Base-by-base conservation (phyloP, 2,888 invertebrate species). In the Anoplius nigerrimus region DNA sequence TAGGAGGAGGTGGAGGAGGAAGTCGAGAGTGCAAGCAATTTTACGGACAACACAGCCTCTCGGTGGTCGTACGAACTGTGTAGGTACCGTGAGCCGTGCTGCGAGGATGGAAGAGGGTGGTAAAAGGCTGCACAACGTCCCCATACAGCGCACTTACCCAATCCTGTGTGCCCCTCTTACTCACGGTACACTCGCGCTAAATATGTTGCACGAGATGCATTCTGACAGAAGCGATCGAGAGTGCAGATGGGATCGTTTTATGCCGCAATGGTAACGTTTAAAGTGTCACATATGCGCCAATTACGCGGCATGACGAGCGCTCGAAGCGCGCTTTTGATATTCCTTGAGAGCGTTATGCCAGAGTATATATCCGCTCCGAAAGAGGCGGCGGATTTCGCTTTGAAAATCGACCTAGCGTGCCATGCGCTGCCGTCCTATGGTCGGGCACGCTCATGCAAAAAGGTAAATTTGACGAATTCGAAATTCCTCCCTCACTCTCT, bases 141-240 rank as follows among this genome's bases (percentile, higher is more conserved):
- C 72, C 61, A 76, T 76, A 78, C 78, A 81, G 81, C 81, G 83
- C 82, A 82, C 83, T 84, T 84, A 83, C 79, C 81, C 82, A 74
- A 74, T 74, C 77, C 78, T 18, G 48, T 48, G 16, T 67, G 57
- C 68, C 65, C 53, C 65, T 52, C 69, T 59, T 59, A 66, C 65
- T 63, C 43, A 43, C 34, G 54, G 63, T 45, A 42, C 42, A 54
- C 68, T 72, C 62, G 66, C 66, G 68, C 71, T 75, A 75, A 79
- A 77, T 71, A 69, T 71, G 73, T 73, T 77, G 75, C 73, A 13
- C 16, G 54, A 62, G 64, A 45, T 59, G 59, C 63, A 64, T 62
- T 68, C 58, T 71, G 75, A 72, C 72, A 67, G 69, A 72, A 64
- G 65, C 79, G 79, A 77, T 79, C 79, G 76, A 79, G 73, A 72